Evolutionary conservation across 2,113 vertebrate genomes (phyloP), one percentile per base, ranked within the genome.

Genomic region (Chionis minor): DNA sequence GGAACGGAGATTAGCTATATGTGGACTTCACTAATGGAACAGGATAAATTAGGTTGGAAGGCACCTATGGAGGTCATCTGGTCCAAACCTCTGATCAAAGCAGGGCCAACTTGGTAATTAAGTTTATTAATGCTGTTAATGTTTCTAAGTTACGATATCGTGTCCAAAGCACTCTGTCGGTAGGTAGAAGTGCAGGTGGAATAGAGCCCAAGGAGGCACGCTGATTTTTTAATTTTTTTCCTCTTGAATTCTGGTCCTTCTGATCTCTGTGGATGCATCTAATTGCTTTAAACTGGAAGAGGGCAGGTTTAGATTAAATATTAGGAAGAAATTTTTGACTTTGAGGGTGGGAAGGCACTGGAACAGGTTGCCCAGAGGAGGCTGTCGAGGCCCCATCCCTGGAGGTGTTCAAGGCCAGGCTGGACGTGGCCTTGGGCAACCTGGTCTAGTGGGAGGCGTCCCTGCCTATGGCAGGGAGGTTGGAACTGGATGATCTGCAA

Each of bases 71-170:
- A 63, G 71, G 70, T 80, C 35, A 33, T 65, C 1, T 3, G 73
- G 33, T 27, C 79, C 71, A 86, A 77, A 42, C 21, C 42, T 69
- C 42, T 32, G 55, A 78, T 90, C 59, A 58, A 21, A 92, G 72
- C 72, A 59, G 40, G 79, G 67, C 72, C 75, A 49, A 22, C 35
- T 69, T 33, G 49, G 74, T 86, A 86, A 92, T 94, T 66, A 80
- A 59, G 42, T 86, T 86, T 88, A 66, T 55, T 77, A 54, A 28
- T 15, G 17, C 20, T 69, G 40, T n/a, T n/a, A n/a, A n/a, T n/a
- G 16, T 35, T 77, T 66, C 42, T 66, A 19, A 69, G 35, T 61
- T 86, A 18, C 0, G 35, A 18, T 54, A 5, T 5, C 8, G 0
- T 32, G 21, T 69, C 73, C 49, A 20, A 78, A 84, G 51, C 0